Evolutionary conservation across 2,888 invertebrate species (phyloP).

Genomic region (Ariolimax columbianus): DNA sequence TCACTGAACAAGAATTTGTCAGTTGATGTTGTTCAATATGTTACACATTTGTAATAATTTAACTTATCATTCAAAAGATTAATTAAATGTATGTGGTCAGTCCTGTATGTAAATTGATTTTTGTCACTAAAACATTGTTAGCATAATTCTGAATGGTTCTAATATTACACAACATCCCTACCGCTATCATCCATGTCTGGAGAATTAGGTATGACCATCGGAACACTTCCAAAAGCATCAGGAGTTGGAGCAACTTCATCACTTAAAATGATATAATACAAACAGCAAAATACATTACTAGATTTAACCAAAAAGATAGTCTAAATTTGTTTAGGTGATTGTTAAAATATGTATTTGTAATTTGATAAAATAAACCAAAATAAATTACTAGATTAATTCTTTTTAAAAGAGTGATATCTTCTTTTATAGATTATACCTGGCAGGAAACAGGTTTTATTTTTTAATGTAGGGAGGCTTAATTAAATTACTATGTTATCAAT

Average conservation of each 20-base stretch:
- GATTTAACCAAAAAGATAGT: not conserved
- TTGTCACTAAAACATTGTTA: not conserved
- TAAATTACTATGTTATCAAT: no score
- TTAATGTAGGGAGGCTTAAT: no score
- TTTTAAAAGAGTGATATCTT: not conserved
- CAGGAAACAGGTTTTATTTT: not conserved
- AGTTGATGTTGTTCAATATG: no score
- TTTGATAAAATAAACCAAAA: no score
- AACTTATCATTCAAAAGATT: no score
- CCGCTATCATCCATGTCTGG: slow-evolving; percentile 57
- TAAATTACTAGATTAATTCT: no score
- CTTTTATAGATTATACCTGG: not conserved
- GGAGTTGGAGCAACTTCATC: slow-evolving; percentile 64
- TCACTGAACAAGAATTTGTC: no score
- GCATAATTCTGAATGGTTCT: not conserved
- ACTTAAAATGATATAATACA: slow-evolving; percentile 49
- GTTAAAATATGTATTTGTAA: no score
- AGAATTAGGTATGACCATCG: slow-evolving; percentile 68
- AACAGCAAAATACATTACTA: not conserved
- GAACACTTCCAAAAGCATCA: slow-evolving; percentile 61
- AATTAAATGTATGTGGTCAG: not conserved
- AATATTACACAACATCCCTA: not conserved
- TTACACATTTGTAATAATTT: no score
- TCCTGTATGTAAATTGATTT: not conserved
- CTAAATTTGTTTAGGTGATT: not conserved